Base-by-base conservation (phyloP, 1,140 invertebrate genomes). In the Drosophila pachea region DNA sequence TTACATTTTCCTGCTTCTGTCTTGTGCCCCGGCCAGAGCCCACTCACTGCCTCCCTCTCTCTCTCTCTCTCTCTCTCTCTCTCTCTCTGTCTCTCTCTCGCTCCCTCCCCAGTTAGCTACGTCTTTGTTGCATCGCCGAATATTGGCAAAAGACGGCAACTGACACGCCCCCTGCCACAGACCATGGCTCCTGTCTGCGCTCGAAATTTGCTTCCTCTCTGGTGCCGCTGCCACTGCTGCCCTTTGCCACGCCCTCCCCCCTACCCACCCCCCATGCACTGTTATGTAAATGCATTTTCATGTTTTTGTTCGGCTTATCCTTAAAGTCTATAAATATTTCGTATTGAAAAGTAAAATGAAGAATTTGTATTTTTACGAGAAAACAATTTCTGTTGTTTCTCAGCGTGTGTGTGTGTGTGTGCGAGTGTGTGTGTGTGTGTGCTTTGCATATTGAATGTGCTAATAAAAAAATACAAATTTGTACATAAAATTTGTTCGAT, bases 231-330 rank as follows among this genome's bases (percentile, higher is more conserved):
- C 22, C 22, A 22, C 22, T 22, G 22, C 22, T 22, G 22, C 22
- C 22, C 22, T 22, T 22, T 22, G 22, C 22, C 22, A 22, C 22
- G 22, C 22, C 45, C 31, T 40, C 36, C 54, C n/a, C 22, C 50
- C 7, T 11, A 31, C 65, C 12, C 33, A 8, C 29, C 38, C 60
- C 9, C 9, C 11, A 50, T 36, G 35, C 38, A 49, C 45, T 76
- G 73, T 76, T 86, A 84, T 86, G 81, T 84, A 84, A 84, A 84
- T 84, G 81, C 81, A 84, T 84, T 84, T 86, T 79, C 81, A 86
- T 84, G 81, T 84, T 86, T 58, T 65, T 74, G 67, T 56, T 58
- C 52, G 73, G 81, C 81, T 84, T 84, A 84, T 84, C 81, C 81
- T 84, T 76, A 81, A 84, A 84, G 81, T 76, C 81, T 81, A 86